These are phyloP conservation scores for Zonitis immaculata DNA, from an alignment of 2,888 invertebrate genomes.

Conservation along the genomic window DNA sequence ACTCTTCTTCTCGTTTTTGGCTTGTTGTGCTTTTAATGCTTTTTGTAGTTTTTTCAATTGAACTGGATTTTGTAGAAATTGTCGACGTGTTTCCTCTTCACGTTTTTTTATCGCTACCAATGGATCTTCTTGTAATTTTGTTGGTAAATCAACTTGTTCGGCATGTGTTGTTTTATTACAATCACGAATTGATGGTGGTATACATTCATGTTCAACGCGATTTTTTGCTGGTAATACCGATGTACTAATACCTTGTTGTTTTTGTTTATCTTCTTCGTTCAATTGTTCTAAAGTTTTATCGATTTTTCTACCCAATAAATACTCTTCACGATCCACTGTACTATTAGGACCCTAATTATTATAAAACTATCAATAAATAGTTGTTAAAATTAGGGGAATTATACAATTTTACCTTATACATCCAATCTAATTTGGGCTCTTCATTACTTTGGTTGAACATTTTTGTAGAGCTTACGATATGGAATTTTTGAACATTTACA, in stretches of 20 bases:
- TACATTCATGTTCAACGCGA: constrained; percentile 69
- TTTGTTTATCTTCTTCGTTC: constrained; percentile 55
- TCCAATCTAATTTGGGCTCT: constrained; percentile 75
- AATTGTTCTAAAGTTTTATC: constrained; percentile 74
- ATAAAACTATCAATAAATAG: too few species aligned
- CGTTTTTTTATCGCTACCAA: constrained; percentile 82
- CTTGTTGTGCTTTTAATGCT: constrained; percentile 60
- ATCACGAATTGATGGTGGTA: constrained; percentile 67
- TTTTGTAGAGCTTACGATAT: too few species aligned
- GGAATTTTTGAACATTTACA: too few species aligned
- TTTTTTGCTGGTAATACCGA: constrained; percentile 52
- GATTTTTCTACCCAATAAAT: constrained; percentile 75
- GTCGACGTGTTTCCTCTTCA: constrained; percentile 81
- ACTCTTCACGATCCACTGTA: constrained; percentile 77
- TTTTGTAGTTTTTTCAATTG: constrained; percentile 82
- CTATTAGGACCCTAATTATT: constrained; percentile 53
- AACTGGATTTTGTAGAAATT: constrained; percentile 86
- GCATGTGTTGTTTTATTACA: constrained; percentile 42
- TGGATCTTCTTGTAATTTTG: constrained; percentile 92
- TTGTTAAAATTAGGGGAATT: background rate
- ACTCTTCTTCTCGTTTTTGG: constrained; percentile 53
- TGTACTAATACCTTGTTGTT: constrained; percentile 30
- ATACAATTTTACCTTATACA: constrained; percentile 64
- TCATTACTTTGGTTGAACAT: constrained; percentile 30
- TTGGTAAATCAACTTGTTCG: constrained; percentile 63